Base-by-base conservation (phyloP, 2,888 invertebrate species). In the Nineta flava region DNA sequence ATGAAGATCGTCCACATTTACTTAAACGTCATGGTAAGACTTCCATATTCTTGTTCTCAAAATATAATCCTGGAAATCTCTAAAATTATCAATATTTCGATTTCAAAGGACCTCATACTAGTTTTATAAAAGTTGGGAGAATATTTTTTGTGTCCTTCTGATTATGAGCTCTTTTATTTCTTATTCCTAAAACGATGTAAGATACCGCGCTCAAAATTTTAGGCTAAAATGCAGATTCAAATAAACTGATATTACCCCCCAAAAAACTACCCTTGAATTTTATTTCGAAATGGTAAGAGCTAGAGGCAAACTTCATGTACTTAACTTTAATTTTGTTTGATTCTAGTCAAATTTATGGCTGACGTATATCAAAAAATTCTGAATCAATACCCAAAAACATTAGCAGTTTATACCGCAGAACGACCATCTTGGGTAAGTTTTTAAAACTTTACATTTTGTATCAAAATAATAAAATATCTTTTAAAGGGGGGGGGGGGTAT, bases 401-500 rank as follows among this genome's bases (percentile, higher is more conserved):
- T 79, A 9, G 76, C 71, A 1, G 52, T 80, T 0, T 79, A 77
- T 57, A 79, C 80, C 0, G 77, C 73, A 0, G 62, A 66, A 31
- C 68, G 70, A 54, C 73, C 76, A 1, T 79, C 80, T 15, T 71
- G 70, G 71, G 66, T 69, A 62, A 54, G 56, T 55, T 48, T n/a
- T 43, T 46, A 51, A 48, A 32, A 9, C 21, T 2, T 40, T 21
- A 13, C 7, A n/a, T n/a, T 13, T 38, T n/a, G 12, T 38, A 4
- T 38, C 9, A 3, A 9, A 17, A 21, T 47, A 19, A 17, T n/a
- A n/a, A n/a, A n/a, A n/a, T n/a, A n/a, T n/a, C n/a, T n/a, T n/a
- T n/a, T n/a, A n/a, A n/a, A n/a, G n/a, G n/a, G n/a, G n/a, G n/a
- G n/a, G n/a, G n/a, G n/a, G n/a, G n/a, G n/a, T n/a, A n/a, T n/a